Base-by-base conservation (phyloP, 1,140 invertebrate species). In the Solen grandis region DNA sequence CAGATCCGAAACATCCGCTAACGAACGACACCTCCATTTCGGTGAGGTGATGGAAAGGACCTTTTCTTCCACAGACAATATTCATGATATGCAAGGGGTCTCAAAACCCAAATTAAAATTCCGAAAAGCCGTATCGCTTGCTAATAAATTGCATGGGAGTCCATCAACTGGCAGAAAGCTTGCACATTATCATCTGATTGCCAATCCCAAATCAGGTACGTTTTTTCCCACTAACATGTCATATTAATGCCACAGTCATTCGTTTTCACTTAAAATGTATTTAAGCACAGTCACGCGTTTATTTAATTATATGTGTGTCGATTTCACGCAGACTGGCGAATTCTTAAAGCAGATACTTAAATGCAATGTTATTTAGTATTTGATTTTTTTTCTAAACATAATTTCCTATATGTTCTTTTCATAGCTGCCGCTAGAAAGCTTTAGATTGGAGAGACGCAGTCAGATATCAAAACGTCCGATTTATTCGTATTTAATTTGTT, bases 31-130 rank as follows among this genome's bases (percentile, higher is more conserved):
- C 60, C 85, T 87, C 13, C 87, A 89, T 31, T 85, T 91, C 78
- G 78, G 87, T 16, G 87, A 88, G 19, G 81, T 88, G 29, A 88
- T 88, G 60, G 89, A 90, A 78, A 75, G 88, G 41, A 88, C 82
- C 33, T 89, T 84, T 60, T 89, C 87, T 5, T 91, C 90, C 29
- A 89, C 89, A 22, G 90, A 91, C 83, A 89, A 87, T 84, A 85
- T 91, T 2, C 85, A 94, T 33, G 94, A 94, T 86, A 94, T 94
- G 66, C 94, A 85, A 72, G 82, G 38, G 55, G 79, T 82, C 65
- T 81, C 81, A 65, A 91, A 87, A 85, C 86, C 87, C 72, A 89
- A 89, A 84, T 81, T 89, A 46, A 89, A 91, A 81, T 92, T 92
- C 81, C 88, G 90, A 57, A 90, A 91, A 69, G 87, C 88, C 14